These are phyloP conservation scores for Nannospalax galili DNA, from an alignment of 2,113 vertebrate species.

Conservation along the genomic window DNA sequence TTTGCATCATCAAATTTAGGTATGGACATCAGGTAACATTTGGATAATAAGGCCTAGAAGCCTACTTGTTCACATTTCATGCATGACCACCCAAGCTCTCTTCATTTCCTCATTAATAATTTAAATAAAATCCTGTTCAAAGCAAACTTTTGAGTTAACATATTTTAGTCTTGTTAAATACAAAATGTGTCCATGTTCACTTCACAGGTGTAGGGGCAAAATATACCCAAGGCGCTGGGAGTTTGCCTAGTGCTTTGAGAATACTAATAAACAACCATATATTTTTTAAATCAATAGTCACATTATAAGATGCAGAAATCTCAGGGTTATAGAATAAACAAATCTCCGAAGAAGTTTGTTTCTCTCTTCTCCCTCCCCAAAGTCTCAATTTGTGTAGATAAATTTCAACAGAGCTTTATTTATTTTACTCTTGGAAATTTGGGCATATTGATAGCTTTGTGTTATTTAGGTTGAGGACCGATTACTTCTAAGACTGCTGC, in stretches of 20 bases:
- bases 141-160: conserved; percentile 58
- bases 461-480: conserved; percentile 57
- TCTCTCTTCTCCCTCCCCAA: not conserved
- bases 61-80: conserved; percentile 48
- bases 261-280: conserved; percentile 60
- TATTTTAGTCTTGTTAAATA: conserved; percentile 67
- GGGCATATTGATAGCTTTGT: conserved; percentile 59
- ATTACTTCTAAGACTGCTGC: conserved; percentile 34
- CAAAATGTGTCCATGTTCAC: conserved; percentile 66
- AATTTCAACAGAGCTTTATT: conserved; percentile 69
- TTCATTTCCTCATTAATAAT: conserved; percentile 60
- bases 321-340: conserved; percentile 60
- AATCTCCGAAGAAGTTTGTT: conserved; percentile 50
- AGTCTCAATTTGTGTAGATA: conserved; percentile 63
- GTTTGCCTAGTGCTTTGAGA: conserved; percentile 66
- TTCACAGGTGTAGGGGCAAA: conserved; percentile 44
- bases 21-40: conserved; percentile 28
- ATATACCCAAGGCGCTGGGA: conserved; percentile 56
- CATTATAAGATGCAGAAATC: conserved; percentile 33
- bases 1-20: conserved; percentile 44
- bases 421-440: conserved; percentile 68
- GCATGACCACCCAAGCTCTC: conserved; percentile 39
- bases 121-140: conserved; percentile 65
- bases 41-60: not conserved
- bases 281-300: conserved; percentile 69